Evolutionary conservation across 2,888 invertebrate genomes (phyloP), one percentile per base, ranked within the genome.

Genomic region (Tridacna crocea): DNA sequence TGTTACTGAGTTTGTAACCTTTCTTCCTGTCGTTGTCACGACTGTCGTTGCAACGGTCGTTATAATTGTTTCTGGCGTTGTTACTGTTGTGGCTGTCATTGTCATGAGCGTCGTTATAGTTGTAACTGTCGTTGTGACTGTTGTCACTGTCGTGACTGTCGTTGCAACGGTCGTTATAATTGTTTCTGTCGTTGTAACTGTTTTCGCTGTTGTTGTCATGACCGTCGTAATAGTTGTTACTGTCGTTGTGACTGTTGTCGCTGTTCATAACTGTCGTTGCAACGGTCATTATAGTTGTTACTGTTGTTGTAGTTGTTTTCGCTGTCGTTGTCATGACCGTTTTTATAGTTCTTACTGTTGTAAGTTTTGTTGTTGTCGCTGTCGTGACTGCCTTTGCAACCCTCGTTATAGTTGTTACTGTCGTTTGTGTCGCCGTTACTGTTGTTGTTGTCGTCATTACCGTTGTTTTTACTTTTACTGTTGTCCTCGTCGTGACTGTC

Each of bases 401-500:
- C n/a, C 10, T 11, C n/a, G 61, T 11, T 61, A n/a, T n/a, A 15
- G n/a, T 11, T 61, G n/a, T 11, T 61, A n/a, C 17, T 61, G 12
- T 11, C n/a, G n/a, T 11, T 61, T 11, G 10, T 61, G 61, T 11
- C n/a, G 61, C 17, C n/a, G 61, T n/a, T n/a, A 12, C n/a, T n/a
- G 61, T 11, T 61, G 61, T 11, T 61, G n/a, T n/a, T 61, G 61
- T 10, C n/a, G 61, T 11, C n/a, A n/a, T 11, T 61, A 22, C 12
- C n/a, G 61, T 11, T 61, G 51, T 13, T 51, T 11, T 51, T 13
- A 51, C 72, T 72, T 24, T 24, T 48, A 22, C 72, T 72, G 24
- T 51, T 72, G 26, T 51, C 51, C 22, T 51, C 22, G 24, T 48
- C 15, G 48, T 51, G 47, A 72, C 72, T 51, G 51, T 51, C n/a